Base-by-base conservation (phyloP, 1,140 invertebrate species). In the Piezodorus guildinii region DNA sequence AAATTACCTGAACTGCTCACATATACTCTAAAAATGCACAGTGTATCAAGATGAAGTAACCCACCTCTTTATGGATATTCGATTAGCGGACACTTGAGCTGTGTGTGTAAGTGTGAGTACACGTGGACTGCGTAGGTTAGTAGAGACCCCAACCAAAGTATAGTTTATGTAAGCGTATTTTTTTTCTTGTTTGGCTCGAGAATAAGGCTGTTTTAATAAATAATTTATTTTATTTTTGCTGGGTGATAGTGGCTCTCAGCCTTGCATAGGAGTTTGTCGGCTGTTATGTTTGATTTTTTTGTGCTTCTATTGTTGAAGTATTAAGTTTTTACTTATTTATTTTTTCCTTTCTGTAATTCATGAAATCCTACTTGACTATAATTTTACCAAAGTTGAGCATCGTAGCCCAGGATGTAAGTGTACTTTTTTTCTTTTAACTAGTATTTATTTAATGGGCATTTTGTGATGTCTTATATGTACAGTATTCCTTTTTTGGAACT, bases 141-240 rank as follows among this genome's bases (percentile, higher is more conserved):
- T 39, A 39, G 34, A 39, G 34, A 39, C 6, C 34, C 34, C 34
- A 56, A 56, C 52, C 52, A 56, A 56, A 56, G 52, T 25, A 23
- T 56, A 56, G 52, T 17, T 21, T 56, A 56, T 56, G 17, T 56
- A 56, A 49, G 46, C 14, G 46, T 17, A 49, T 19, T 56, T 23
- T 23, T 23, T 56, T 56, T 21, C 27, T 1, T 16, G 5, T 56
- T 23, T 25, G 52, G 17, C 23, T 56, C 23, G 52, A 56, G 52
- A 23, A 56, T 56, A 56, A 56, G 52, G 52, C 52, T 56, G 52
- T 56, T 56, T 56, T 23, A 56, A 56, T 19, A 56, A 23, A 3
- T 23, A 23, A 23, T 21, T 21, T 56, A 56, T 54, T 54, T 54
- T 21, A 21, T 25, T 56, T 56, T 3, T 5, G 15, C 23, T 23